Evolutionary conservation across 2,888 invertebrate genomes (phyloP), one percentile per base, ranked within the genome.

Genomic region (Protodeltote pygarga): DNA sequence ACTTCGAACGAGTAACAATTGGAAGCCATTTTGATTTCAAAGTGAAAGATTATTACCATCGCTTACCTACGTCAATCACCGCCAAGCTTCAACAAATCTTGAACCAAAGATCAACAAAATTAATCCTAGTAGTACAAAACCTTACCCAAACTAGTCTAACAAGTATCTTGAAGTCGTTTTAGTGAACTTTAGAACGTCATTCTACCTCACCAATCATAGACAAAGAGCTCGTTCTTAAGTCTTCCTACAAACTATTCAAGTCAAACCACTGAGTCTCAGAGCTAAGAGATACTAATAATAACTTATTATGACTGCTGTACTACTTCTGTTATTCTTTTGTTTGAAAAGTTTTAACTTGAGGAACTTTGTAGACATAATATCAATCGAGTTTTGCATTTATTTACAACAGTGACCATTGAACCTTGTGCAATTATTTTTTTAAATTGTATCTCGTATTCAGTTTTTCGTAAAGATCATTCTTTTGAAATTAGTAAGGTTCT

Each of bases 211-310:
- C 60, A 70, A 62, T 55, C 46, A 42, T 57, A 71, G 69, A 82
- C 81, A 83, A 82, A 78, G 81, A 68, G 55, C 63, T 55, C 70
- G 73, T 81, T 81, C 64, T 73, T 81, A 82, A 85, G 82, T 79
- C 77, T 74, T 73, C 66, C 42, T 49, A 33, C 64, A 67, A 69
- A 75, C 77, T 67, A 77, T 81, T 79, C 78, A 77, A 78, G 65
- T 73, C 73, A 69, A 71, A 70, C 80, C 77, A 57, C 75, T 49
- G 69, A 71, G 66, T 67, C 68, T 53, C 66, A 16, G 44, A 75
- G 71, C 68, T 78, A 67, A 77, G 77, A 78, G 77, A 78, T 69
- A 75, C 69, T 76, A 79, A 76, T 80, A 78, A 62, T 65, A 79
- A 78, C 52, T 75, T 75, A 65, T 69, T 73, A 73, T 73, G 57